Percentiles rank a stretch among this genome's conserved stretches.
These are phyloP conservation scores for Diplodus sargus DNA, from an alignment of 2,797 vertebrate species.

Conservation along the genomic window DNA sequence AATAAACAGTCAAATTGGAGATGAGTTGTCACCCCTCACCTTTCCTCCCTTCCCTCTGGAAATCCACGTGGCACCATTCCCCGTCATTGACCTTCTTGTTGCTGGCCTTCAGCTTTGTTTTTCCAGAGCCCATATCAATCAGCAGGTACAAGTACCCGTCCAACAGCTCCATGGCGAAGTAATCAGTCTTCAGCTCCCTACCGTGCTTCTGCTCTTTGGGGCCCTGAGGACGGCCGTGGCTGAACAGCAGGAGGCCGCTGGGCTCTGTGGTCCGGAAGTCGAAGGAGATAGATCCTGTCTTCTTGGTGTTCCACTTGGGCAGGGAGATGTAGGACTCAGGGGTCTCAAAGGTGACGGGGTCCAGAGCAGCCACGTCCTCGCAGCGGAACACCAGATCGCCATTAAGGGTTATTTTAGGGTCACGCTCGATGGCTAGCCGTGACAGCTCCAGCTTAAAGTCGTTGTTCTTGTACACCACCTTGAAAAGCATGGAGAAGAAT, in stretches of 20 bases:
- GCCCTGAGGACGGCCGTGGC: slow-evolving; percentile 87
- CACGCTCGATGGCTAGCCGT: slow-evolving; percentile 90
- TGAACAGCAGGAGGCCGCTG: slow-evolving; percentile 93
- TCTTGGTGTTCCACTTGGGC: slow-evolving; percentile 92
- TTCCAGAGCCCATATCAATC: slow-evolving; percentile 94
- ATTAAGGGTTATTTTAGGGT: slow-evolving; percentile 92
- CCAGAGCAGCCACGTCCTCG: slow-evolving; percentile 91
- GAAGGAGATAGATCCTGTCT: slow-evolving; percentile 93
- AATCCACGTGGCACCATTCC: slow-evolving; percentile 97
- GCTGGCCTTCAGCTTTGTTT: slow-evolving; percentile 92
- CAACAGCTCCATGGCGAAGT: slow-evolving; percentile 93
- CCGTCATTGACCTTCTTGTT: slow-evolving; percentile 96
- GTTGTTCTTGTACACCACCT: slow-evolving; percentile 97
- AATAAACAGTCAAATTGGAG: neutral
- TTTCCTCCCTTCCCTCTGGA: slow-evolving; percentile 94
- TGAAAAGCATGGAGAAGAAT: slow-evolving; percentile 48
- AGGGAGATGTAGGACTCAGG: slow-evolving; percentile 90
- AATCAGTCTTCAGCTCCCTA: slow-evolving; percentile 87
- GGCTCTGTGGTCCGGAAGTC: slow-evolving; percentile 95
- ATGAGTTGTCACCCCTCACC: slow-evolving; percentile 78
- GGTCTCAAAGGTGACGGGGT: slow-evolving; percentile 92
- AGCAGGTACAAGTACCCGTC: slow-evolving; percentile 94
- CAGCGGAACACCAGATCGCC: slow-evolving; percentile 94
- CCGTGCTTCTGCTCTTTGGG: slow-evolving; percentile 82
- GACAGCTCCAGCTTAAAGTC: slow-evolving; percentile 97